phyloP scores from a whole-genome alignment of 2,888 invertebrate genomes.

The Octonoba sinensis region DNA sequence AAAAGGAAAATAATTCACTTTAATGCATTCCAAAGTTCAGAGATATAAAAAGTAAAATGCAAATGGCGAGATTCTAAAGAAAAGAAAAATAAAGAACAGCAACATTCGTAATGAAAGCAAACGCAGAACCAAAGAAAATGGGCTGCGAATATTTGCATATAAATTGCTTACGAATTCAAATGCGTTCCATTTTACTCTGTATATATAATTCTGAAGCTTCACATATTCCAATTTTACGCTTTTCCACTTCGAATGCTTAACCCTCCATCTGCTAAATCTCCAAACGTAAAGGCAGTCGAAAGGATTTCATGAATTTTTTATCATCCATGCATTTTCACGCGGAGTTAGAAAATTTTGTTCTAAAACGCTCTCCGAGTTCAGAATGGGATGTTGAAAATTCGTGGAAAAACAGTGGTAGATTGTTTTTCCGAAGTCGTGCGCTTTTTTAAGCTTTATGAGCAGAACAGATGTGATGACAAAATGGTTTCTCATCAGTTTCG shows the following conservation, averaged over 20 bases:
- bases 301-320: conserved; percentile 19
- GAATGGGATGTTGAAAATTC: no score
- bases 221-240: conserved; percentile 6
- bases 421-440: no score
- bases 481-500: no score
- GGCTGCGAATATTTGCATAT: conserved; percentile 56
- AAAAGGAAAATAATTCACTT: conserved; percentile 10
- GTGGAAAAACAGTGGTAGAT: no score
- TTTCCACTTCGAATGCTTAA: no score
- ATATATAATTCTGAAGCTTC: not conserved
- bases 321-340: not conserved
- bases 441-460: no score
- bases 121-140: conserved; percentile 6
- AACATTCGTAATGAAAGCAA: conserved; percentile 45
- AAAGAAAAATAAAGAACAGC: conserved; percentile 9
- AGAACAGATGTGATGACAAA: no score
- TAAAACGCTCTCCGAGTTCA: no score
- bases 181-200: conserved; percentile 42
- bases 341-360: no score
- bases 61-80: conserved; percentile 1
- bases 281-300: not conserved
- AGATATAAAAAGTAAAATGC: not conserved
- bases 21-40: not conserved
- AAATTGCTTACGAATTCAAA: conserved; percentile 51
- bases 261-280: not conserved